Base-by-base conservation (phyloP, 1,140 invertebrate genomes). In the Hylaeus anthracinus region DNA sequence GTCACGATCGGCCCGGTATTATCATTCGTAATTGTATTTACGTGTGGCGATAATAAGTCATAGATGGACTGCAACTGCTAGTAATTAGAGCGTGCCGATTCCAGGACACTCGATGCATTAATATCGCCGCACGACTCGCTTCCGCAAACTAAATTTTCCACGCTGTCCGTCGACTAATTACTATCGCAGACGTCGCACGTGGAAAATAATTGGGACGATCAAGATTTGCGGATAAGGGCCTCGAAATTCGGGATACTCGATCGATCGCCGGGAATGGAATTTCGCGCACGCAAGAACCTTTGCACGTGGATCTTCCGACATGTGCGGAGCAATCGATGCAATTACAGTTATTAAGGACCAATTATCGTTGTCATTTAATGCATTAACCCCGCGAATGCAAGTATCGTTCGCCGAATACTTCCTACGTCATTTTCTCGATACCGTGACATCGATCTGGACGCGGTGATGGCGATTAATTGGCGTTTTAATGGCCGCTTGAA, bases 41-140 rank as follows among this genome's bases (percentile, higher is more conserved):
- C 55, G 26, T 56, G 48, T 43, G 58, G 70, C 48, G 63, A 83
- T 76, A 72, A 74, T 85, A 67, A 82, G 48, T 85, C 73, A 78
- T 56, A 4, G 73, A 74, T 70, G 60, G n/a, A 77, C 12, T 71
- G 53, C 39, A 26, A 37, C 56, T 14, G 39, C 14, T 53, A 15
- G 39, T 82, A 82, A 86, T 82, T 73, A 60, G 55, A n/a, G 12
- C 48, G 6, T 37, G 51, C n/a, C 67, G 60, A 74, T 82, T 79
- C 53, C 60, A 37, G 51, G 41, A 53, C 43, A n/a, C 4, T 43
- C 53, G 74, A 14, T 10, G 15, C 41, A 58, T 48, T 12, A 58
- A 76, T n/a, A 55, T 55, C 10, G 1, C 1, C 4, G 10, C 51
- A 10, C 3, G 51, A 10, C 26, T 3, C 8, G n/a, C 15, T 56